phyloP scores from a whole-genome alignment of 2,113 vertebrate genomes.

The Anoplopoma fimbria region DNA sequence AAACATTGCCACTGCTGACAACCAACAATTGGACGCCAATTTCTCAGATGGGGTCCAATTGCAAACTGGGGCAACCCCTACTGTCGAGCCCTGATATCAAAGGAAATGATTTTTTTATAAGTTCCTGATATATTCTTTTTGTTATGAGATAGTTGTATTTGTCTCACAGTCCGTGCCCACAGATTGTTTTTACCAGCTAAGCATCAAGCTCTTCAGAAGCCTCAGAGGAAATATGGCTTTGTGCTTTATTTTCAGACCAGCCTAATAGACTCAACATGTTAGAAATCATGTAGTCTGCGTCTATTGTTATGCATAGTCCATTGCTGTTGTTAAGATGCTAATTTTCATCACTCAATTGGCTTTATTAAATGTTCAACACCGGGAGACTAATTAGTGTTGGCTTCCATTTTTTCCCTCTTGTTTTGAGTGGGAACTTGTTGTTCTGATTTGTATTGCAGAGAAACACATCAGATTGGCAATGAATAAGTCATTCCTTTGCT shows the following conservation, averaged over 20 bases:
- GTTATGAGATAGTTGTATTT: not conserved
- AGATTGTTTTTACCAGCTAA: not conserved
- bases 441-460: conserved; percentile 54
- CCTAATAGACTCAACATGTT: conserved; percentile 21
- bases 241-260: not conserved
- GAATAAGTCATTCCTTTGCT: conserved; percentile 52
- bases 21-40: not conserved
- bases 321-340: conserved; percentile 27
- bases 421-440: conserved; percentile 48
- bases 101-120: not conserved
- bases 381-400: conserved; percentile 56
- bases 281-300: conserved; percentile 24
- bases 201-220: not conserved
- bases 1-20: not conserved
- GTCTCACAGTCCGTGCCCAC: not conserved
- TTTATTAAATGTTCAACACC: conserved; percentile 65
- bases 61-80: not conserved
- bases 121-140: not conserved
- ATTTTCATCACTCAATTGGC: conserved; percentile 42
- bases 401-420: conserved; percentile 27
- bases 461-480: conserved; percentile 45
- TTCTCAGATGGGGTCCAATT: not conserved
- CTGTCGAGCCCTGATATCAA: not conserved
- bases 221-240: conserved; percentile 1
- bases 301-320: conserved; percentile 16